Percentiles rank a stretch among this genome's conserved stretches.
Conservation (phyloP, 2,797 vertebrate genomes). For the Parauchenoglanis punctatus region DNA sequence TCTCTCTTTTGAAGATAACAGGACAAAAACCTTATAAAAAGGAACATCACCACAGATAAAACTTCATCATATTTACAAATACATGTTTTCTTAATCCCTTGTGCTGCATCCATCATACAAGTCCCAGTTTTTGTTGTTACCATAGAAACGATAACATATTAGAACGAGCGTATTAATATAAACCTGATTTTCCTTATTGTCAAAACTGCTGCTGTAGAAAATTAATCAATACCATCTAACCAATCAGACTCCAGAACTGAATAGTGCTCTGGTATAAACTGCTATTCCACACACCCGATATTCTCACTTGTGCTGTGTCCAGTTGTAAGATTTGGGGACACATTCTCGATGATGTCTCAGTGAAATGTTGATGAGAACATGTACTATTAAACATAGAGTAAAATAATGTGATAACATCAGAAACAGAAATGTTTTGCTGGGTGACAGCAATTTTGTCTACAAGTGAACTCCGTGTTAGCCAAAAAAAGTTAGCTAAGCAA, state of each 20-base stretch:
- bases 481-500: neutral
- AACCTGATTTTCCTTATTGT: neutral
- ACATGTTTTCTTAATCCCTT: neutral
- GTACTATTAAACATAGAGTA: neutral
- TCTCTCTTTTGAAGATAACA: neutral
- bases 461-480: neutral
- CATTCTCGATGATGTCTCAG: neutral
- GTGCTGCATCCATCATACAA: too few relatives aligned
- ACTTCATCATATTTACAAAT: neutral
- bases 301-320: neutral
- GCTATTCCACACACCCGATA: neutral
- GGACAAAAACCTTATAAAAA: neutral
- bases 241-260: neutral
- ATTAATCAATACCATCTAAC: neutral
- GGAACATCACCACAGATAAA: neutral
- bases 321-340: neutral
- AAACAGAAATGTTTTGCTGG: neutral
- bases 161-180: neutral
- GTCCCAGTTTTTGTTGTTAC: neutral
- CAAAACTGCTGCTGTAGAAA: neutral
- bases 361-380: neutral
- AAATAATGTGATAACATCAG: neutral
- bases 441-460: neutral
- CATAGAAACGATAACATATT: neutral
- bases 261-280: neutral